A percentile compares a stretch with the other conserved stretches of the same genome.
Conservation (phyloP, 1,140 invertebrate genomes). For the Platorchestia sp. region DNA sequence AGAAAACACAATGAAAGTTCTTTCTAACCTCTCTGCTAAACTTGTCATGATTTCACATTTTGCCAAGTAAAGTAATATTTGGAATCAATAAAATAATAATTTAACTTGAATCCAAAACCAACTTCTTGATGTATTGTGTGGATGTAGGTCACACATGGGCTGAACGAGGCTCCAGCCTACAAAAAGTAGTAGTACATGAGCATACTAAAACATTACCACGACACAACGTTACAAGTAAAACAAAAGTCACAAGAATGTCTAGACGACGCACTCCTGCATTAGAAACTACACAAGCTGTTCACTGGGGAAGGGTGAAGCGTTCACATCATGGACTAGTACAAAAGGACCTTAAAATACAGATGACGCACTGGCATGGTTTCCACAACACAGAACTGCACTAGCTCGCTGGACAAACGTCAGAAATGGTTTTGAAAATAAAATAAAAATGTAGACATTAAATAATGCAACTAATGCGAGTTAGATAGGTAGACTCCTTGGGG, state of each 20-base stretch:
- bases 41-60: background rate
- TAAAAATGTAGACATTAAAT: background rate
- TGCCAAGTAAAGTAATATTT: background rate
- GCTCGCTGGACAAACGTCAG: background rate
- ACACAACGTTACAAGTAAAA: background rate
- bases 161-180: background rate
- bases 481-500: background rate
- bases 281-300: background rate
- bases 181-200: background rate
- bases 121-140: no score
- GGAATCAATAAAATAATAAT: background rate
- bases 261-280: background rate
- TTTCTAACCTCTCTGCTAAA: background rate
- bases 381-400: background rate
- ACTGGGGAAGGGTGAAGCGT: background rate
- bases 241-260: background rate
- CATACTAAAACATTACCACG: background rate
- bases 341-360: background rate
- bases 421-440: background rate
- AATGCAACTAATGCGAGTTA: background rate
- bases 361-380: background rate
- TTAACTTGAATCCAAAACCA: no score
- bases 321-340: background rate
- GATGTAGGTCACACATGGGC: background rate
- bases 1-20: background rate